Conservation (phyloP, 2,888 invertebrate genomes). For the Schrankia costaestrigalis region DNA sequence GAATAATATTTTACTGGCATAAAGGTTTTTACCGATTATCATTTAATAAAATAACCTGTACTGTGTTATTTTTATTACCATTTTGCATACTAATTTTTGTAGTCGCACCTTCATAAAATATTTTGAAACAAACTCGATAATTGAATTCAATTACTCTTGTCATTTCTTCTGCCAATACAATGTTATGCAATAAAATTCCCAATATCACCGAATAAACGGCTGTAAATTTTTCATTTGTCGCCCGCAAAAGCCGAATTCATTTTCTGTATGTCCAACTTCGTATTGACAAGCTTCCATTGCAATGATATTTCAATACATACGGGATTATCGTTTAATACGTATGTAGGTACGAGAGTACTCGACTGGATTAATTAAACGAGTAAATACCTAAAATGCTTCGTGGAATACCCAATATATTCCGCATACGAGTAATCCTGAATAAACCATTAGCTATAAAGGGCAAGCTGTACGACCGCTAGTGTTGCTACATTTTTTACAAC, state of each 20-base stretch:
- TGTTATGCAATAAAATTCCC: constrained; percentile 20
- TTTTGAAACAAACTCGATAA: too few species aligned
- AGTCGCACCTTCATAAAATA: too few species aligned
- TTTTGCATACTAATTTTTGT: too few species aligned
- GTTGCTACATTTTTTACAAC: constrained; percentile 33
- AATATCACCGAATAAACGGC: constrained; percentile 31
- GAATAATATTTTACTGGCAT: too few species aligned
- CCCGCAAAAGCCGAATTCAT: constrained; percentile 38
- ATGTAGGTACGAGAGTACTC: constrained; percentile 2
- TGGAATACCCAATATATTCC: too few species aligned
- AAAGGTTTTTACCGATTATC: too few species aligned
- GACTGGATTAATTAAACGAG: constrained; percentile 12
- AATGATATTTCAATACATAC: constrained; percentile 25
- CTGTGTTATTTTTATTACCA: too few species aligned
- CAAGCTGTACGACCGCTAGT: constrained; percentile 10
- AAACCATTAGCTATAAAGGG: constrained; percentile 5
- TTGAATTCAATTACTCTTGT: too few species aligned
- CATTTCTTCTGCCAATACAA: constrained; percentile 17
- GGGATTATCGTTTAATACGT: constrained; percentile 20
- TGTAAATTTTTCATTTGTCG: constrained; percentile 41
- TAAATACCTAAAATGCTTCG: constrained; percentile 7
- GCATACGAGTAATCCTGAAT: constrained; percentile 2
- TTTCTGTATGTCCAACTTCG: constrained; percentile 24
- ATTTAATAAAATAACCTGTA: too few species aligned
- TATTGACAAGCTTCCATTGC: constrained; percentile 34